These are phyloP conservation scores for Anneissia japonica DNA, from an alignment of 35 echinoderm and acorn worm species.

Conservation along the genomic window DNA sequence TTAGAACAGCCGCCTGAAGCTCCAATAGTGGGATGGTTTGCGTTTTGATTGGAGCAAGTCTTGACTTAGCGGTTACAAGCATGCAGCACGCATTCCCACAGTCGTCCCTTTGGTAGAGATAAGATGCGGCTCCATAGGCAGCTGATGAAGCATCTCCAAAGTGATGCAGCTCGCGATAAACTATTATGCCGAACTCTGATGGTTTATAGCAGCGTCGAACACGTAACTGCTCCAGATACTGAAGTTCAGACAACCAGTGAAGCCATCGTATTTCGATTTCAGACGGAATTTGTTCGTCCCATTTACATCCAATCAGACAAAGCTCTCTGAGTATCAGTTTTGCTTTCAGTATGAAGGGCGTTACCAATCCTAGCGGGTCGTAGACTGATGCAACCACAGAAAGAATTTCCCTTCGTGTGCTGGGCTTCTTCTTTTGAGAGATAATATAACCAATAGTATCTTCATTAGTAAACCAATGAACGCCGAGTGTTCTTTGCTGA, in stretches of 20 bases:
- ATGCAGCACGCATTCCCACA: not conserved
- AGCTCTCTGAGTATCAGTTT: constrained; percentile 62
- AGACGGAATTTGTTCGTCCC: constrained; percentile 55
- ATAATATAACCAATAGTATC: not conserved
- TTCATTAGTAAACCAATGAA: not conserved
- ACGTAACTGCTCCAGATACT: constrained; percentile 25
- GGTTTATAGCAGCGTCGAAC: constrained; percentile 48
- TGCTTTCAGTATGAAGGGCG: constrained; percentile 45
- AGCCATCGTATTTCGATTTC: constrained; percentile 24
- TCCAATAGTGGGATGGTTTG: not conserved
- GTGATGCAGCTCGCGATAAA: constrained; percentile 39
- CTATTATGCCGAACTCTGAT: not conserved
- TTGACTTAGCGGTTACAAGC: not conserved
- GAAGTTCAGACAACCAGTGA: constrained; percentile 52
- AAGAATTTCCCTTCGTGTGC: constrained; percentile 21
- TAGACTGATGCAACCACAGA: constrained; percentile 54
- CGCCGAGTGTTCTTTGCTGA: not conserved
- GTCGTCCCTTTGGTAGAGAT: constrained; percentile 18
- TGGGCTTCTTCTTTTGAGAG: not conserved
- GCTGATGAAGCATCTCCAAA: constrained; percentile 53
- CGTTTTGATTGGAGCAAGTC: not conserved
- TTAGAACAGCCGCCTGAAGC: not conserved
- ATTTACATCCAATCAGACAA: constrained; percentile 41
- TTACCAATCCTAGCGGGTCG: constrained; percentile 55
- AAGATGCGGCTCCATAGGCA: constrained; percentile 55